Percentiles rank a stretch among this genome's conserved stretches.
Evolutionary conservation across 1,140 invertebrate genomes (phyloP).

Genomic region (Neodiprion lecontei): DNA sequence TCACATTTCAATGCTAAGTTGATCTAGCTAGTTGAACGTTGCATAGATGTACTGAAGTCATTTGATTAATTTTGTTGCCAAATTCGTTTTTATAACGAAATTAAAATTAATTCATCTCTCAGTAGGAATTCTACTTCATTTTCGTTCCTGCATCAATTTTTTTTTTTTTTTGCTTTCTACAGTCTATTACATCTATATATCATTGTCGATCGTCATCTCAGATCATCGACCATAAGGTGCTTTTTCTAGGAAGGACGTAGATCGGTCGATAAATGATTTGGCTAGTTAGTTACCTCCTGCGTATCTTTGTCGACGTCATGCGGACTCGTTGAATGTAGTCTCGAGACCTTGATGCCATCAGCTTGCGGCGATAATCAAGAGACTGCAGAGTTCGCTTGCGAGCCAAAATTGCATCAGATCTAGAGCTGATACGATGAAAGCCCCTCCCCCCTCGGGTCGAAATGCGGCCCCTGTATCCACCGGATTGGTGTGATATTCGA

Average conservation of each 20-base stretch:
- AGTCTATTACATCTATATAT: slow-evolving; percentile 13
- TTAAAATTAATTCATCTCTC: slow-evolving; percentile 34
- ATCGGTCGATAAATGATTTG: slow-evolving; percentile 9
- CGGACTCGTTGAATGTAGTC: slow-evolving; percentile 59
- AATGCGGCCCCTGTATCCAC: slow-evolving; percentile 50
- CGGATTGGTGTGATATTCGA: slow-evolving; percentile 48
- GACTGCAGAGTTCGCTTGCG: slow-evolving; percentile 53
- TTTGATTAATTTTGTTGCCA: not conserved
- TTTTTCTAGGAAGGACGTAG: slow-evolving; percentile 43
- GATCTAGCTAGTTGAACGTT: not conserved
- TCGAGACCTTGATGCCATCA: slow-evolving; percentile 53
- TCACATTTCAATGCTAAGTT: not conserved
- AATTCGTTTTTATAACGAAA: not conserved
- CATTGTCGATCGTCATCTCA: slow-evolving; percentile 30
- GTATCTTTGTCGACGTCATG: slow-evolving; percentile 55
- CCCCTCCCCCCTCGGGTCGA: slow-evolving; percentile 43
- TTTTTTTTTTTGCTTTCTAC: slow-evolving; percentile 15
- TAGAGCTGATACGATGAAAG: slow-evolving; percentile 48
- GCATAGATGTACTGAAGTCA: not conserved
- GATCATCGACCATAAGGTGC: slow-evolving; percentile 32
- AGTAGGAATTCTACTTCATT: slow-evolving; percentile 40
- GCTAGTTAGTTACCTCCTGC: slow-evolving; percentile 51
- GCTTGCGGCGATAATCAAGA: slow-evolving; percentile 57
- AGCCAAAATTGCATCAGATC: slow-evolving; percentile 48
- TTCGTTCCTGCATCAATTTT: slow-evolving; percentile 18